Evolutionary conservation across 2,113 vertebrate species (phyloP), one percentile per base, ranked within the genome.

Genomic region (Campylorhamphus procurvoides): DNA sequence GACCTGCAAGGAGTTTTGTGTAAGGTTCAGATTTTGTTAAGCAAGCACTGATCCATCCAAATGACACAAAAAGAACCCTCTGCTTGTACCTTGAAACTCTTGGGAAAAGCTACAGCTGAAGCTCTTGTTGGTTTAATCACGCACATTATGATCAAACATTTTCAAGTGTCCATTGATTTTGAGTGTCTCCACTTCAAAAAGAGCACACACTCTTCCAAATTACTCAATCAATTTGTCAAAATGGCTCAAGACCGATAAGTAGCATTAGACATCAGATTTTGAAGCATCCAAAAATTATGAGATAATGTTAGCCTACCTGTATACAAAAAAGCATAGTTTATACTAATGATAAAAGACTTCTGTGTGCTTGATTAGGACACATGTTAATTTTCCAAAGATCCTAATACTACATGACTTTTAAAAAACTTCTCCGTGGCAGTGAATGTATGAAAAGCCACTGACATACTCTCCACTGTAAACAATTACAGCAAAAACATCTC

Each of bases 21-120:
- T 27, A 53, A 79, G 40, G 60, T 58, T 66, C 71, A 88, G 33
- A 69, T 59, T 66, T 66, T 74, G 73, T 66, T 50, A 53, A 87
- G 67, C 25, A 66, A 80, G 31, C 25, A 60, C 31, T 85, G 40
- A 68, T 72, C 9, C 40, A 72, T 40, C 14, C 62, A 82, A 89
- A 33, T 67, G 25, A 58, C 46, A 68, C 44, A 0, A 17, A 82
- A 60, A 74, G 28, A 0, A 0, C 0, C 3, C 14, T 19, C 39
- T 31, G 9, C 5, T 68, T 49, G 1, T 50, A 35, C 55, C 55
- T 62, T 92, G 29, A 69, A 74, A 42, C 31, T 62, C 58, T 58
- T 76, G 9, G 46, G 18, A 88, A 83, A 77, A 84, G 25, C 64
- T 80, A 15, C 24, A 66, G 49, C 15, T 63, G n/a, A 86, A 94